These are phyloP conservation scores for Melipona beecheii DNA, from an alignment of 2,888 invertebrate species.

Conservation along the genomic window DNA sequence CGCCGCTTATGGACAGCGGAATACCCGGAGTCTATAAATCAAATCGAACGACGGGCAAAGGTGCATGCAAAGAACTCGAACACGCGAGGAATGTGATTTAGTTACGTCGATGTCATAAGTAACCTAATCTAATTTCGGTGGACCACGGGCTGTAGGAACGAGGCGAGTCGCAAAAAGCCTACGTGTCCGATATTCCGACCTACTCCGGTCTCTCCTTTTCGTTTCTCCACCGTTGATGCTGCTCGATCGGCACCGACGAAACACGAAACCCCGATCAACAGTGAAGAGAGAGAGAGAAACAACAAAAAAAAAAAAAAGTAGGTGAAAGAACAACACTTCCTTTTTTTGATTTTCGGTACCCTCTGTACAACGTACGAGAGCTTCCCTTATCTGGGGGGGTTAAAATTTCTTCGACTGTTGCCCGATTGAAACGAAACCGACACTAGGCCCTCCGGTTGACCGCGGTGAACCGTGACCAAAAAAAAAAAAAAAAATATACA, in stretches of 20 bases:
- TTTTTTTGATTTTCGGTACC: neutral
- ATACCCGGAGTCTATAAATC: conserved; percentile 65
- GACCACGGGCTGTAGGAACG: conserved; percentile 13
- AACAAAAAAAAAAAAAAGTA: too few species aligned
- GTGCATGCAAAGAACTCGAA: conserved; percentile 60
- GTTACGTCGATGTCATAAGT: conserved; percentile 59
- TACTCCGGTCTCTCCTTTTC: conserved; percentile 7
- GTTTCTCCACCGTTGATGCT: conserved; percentile 5
- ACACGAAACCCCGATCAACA: conserved; percentile 2
- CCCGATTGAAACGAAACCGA: neutral
- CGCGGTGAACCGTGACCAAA: neutral
- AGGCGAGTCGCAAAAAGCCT: conserved; percentile 32
- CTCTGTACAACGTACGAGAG: neutral
- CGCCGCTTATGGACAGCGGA: conserved; percentile 62
- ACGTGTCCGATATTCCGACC: conserved; percentile 19
- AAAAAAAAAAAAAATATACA: neutral
- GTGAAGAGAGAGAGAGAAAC: too few species aligned
- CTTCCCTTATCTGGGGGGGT: neutral
- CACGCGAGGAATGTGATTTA: conserved; percentile 68
- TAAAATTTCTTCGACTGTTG: neutral
- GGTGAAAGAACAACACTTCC: neutral
- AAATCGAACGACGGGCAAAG: conserved; percentile 57
- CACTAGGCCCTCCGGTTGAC: neutral
- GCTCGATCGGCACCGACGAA: neutral
- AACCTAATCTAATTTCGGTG: conserved; percentile 67